Evolutionary conservation across 2,888 invertebrate species (phyloP).

Genomic region (Cheilosia vulpina): DNA sequence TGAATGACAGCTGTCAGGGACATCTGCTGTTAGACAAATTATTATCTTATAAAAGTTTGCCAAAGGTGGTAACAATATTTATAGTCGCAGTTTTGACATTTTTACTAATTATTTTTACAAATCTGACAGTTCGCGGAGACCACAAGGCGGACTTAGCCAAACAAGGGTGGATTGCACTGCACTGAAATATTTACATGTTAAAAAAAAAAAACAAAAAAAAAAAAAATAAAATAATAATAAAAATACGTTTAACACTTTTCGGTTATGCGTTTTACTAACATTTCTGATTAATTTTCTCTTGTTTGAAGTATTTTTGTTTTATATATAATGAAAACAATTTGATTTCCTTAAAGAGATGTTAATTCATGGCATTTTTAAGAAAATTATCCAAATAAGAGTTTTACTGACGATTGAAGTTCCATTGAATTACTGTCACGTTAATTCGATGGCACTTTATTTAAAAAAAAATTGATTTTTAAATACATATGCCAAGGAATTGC

Average conservation of each 20-base stretch:
- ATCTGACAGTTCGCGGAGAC: too few species aligned
- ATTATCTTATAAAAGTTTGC: too few species aligned
- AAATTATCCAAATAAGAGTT: background rate
- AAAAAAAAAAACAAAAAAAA: constrained; percentile 14
- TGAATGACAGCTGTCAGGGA: too few species aligned
- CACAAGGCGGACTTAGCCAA: too few species aligned
- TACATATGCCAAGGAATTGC: constrained; percentile 10
- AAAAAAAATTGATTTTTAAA: background rate
- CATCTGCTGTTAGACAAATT: too few species aligned
- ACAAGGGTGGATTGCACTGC: background rate
- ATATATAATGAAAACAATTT: constrained; percentile 5
- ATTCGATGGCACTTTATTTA: constrained; percentile 49
- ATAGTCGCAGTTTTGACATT: too few species aligned
- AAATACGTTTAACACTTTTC: constrained; percentile 2
- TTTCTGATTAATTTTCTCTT: background rate
- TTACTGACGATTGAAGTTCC: constrained; percentile 3
- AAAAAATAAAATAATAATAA: constrained; percentile 3
- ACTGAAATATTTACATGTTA: background rate
- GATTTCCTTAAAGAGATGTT: constrained; percentile 60
- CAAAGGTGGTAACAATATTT: too few species aligned
- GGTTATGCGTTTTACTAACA: constrained; percentile 61
- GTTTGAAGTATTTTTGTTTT: constrained; percentile 2
- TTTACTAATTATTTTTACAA: too few species aligned
- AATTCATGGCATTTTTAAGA: background rate
- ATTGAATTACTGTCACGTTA: constrained; percentile 68